These are phyloP conservation scores for Meiosimyza platycephala DNA, from an alignment of 2,888 invertebrate genomes.

Conservation along the genomic window DNA sequence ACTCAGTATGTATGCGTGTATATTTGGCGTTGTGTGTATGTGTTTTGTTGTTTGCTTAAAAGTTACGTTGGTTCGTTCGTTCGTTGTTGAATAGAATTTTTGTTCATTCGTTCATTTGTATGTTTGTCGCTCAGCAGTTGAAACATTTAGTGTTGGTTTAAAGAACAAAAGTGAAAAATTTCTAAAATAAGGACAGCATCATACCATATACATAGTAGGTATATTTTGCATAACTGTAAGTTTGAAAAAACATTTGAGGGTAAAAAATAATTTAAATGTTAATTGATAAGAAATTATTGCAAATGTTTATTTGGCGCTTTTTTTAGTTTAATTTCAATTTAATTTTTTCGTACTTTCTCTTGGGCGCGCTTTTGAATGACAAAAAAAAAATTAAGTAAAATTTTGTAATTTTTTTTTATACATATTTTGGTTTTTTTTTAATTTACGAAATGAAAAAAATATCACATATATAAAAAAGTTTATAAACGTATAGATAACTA, in stretches of 20 bases:
- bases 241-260: neutral
- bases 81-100: slow-evolving; percentile 13
- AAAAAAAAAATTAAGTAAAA: neutral
- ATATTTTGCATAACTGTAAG: neutral
- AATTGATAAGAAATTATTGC: slow-evolving; percentile 8
- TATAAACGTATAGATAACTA: slow-evolving; percentile 47
- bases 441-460: slow-evolving; percentile 27
- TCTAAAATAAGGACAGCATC: neutral
- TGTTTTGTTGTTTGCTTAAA: slow-evolving; percentile 32
- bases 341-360: neutral
- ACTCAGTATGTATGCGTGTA: slow-evolving; percentile 31
- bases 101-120: slow-evolving; percentile 26
- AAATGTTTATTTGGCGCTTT: neutral
- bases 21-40: slow-evolving; percentile 26
- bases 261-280: neutral
- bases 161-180: neutral
- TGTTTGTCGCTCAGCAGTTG: slow-evolving; percentile 14
- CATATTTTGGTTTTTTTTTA: slow-evolving; percentile 9
- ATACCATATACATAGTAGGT: neutral
- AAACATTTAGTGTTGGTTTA: neutral
- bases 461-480: slow-evolving; percentile 40
- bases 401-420: neutral
- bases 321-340: neutral
- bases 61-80: slow-evolving; percentile 21
- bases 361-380: too few species aligned